Evolutionary conservation across 2,113 vertebrate genomes (phyloP), one percentile per base, ranked within the genome.

Genomic region (Pomatostomus ruficeps): DNA sequence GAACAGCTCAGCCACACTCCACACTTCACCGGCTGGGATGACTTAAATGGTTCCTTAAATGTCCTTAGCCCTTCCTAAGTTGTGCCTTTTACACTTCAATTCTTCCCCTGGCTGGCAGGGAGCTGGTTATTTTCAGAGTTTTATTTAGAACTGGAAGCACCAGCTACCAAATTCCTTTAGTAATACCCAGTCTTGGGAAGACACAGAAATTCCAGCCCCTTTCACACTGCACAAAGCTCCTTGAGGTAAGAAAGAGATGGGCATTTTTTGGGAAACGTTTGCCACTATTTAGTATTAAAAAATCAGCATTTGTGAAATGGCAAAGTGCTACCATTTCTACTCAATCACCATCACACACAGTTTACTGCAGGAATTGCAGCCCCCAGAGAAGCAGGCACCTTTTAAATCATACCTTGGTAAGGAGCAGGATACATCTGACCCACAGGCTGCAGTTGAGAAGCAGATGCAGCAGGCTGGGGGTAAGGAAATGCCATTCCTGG

Each of bases 391-490:
- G 23, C 19, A 57, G 1, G 2, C 3, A 19, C 26, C 29, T 66
- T 38, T 57, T 25, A 14, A 19, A 57, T 33, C 96, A 58, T 98
- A 99, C 99, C 99, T 98, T 99, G 98, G 93, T 98, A 99, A 63
- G 98, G 98, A 43, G 98, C 36, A 1, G 99, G 98, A 96, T 98
- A 99, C 94, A 99, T 96, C 87, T 98, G 98, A 63, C 97, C 97
- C 11, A 98, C 93, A 11, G 98, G 97, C 96, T 99, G 99, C 80
- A 99, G 97, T 29, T 99, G 99, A 71, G 98, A 98, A n/a, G 98
- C 77, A 65, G 98, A 88, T 1, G 97, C 45, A 86, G 98, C 83
- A 18, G 96, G 93, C 67, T 98, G 99, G 22, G 98, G 83, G 87
- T 98, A 99, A 21, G 97, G 8, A 40, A 97, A 98, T 48, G 96